These are phyloP conservation scores for Pomacea canaliculata DNA, from an alignment of 2,888 invertebrate genomes.

Conservation along the genomic window DNA sequence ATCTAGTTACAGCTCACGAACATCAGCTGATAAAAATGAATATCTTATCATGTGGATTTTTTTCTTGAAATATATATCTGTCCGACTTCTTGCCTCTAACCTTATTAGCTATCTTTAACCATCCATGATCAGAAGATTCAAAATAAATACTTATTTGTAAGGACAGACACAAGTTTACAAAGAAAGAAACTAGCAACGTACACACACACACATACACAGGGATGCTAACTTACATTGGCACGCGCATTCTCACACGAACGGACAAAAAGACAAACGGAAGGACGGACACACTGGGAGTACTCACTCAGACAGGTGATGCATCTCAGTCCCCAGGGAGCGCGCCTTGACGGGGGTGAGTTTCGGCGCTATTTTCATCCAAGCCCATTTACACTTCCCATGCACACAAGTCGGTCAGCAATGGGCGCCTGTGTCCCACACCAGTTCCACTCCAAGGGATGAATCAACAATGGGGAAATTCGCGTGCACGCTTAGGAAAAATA, in stretches of 20 bases:
- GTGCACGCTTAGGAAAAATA: not conserved
- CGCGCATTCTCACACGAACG: not conserved
- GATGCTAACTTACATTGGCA: not conserved
- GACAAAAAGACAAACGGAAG: not conserved
- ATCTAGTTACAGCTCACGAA: no score
- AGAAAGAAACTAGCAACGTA: not conserved
- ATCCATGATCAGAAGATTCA: no score
- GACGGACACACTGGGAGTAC: conserved; percentile 9
- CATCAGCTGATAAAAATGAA: no score
- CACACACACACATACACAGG: not conserved
- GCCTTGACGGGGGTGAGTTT: conserved; percentile 32
- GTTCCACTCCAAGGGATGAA: not conserved
- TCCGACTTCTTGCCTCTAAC: no score
- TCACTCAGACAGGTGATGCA: conserved; percentile 37
- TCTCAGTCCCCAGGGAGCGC: conserved; percentile 31
- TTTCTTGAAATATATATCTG: no score
- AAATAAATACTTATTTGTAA: no score
- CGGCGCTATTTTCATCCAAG: conserved; percentile 51
- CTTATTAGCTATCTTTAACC: no score
- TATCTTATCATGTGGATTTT: no score
- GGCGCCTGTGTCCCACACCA: conserved; percentile 6
- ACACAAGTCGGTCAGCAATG: conserved; percentile 17
- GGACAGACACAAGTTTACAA: no score
- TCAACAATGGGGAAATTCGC: no score
- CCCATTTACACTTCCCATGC: conserved; percentile 29